These are phyloP conservation scores for Coranthus polyacanthus DNA, from an alignment of 2,797 vertebrate species.

Conservation along the genomic window DNA sequence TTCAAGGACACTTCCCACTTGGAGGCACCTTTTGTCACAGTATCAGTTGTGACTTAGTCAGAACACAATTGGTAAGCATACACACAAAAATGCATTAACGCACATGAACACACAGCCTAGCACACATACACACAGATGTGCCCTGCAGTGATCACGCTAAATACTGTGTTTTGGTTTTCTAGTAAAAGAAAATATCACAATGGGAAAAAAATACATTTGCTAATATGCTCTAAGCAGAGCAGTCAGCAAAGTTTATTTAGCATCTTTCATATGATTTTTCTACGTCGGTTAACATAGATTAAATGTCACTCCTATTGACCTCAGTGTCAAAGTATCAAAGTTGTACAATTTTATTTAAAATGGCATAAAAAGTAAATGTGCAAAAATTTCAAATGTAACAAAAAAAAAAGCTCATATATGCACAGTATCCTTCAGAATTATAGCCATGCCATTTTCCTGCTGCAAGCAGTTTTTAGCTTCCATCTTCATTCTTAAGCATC, in stretches of 20 bases:
- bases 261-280: not conserved
- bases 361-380: not conserved
- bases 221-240: not conserved
- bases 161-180: conserved; percentile 10
- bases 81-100: conserved; percentile 11
- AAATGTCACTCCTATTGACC: no score
- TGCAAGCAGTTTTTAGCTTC: not conserved
- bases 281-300: not conserved
- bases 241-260: not conserved
- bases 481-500: not conserved
- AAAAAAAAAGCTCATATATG: not conserved
- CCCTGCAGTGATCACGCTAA: conserved; percentile 3
- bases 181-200: conserved; percentile 15
- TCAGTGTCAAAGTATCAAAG: no score
- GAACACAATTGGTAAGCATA: conserved; percentile 32
- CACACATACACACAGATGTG: not conserved
- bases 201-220: not conserved
- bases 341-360: no score
- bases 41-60: conserved; percentile 45
- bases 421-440: not conserved
- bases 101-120: conserved; percentile 16
- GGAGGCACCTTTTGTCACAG: conserved; percentile 54
- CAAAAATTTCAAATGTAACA: not conserved
- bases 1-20: conserved; percentile 56
- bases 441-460: not conserved